These are phyloP conservation scores for Neoaliturus tenellus DNA, from an alignment of 2,888 invertebrate genomes.

Conservation along the genomic window DNA sequence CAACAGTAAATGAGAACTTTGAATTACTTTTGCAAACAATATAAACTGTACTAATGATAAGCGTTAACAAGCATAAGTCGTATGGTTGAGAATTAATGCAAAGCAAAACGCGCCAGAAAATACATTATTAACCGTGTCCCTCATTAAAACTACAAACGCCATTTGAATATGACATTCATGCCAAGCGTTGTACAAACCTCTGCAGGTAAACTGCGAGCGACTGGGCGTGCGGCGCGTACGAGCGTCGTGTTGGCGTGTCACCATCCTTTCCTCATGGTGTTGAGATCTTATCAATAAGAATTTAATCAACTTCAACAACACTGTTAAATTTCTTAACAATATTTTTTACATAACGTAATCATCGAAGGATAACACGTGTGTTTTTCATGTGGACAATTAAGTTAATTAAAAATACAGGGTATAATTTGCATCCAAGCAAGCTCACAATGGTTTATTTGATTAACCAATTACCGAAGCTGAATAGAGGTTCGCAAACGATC, in stretches of 20 bases:
- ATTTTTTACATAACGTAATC: background rate
- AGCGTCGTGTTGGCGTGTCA: background rate
- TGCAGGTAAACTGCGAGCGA: too few relatives aligned
- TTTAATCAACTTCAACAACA: background rate
- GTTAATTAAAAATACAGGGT: background rate
- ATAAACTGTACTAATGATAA: too few relatives aligned
- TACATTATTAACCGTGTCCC: too few relatives aligned
- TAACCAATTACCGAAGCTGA: background rate
- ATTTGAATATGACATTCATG: too few relatives aligned
- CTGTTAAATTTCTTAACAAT: background rate
- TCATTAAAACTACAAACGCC: too few relatives aligned
- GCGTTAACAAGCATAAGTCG: too few relatives aligned
- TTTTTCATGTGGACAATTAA: background rate
- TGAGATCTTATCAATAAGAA: background rate
- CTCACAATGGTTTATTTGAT: background rate
- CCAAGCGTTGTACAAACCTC: too few relatives aligned
- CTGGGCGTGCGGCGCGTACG: background rate
- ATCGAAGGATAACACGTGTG: background rate
- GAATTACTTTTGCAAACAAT: too few relatives aligned
- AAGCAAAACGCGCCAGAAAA: too few relatives aligned
- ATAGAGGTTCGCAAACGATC: background rate
- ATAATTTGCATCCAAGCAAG: background rate
- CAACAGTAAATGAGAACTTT: too few relatives aligned
- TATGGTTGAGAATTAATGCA: too few relatives aligned
- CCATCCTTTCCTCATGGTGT: background rate